Percentiles rank a stretch among this genome's conserved stretches.
These are phyloP conservation scores for Eupsilia transversa DNA, from an alignment of 2,888 invertebrate genomes.

Conservation along the genomic window DNA sequence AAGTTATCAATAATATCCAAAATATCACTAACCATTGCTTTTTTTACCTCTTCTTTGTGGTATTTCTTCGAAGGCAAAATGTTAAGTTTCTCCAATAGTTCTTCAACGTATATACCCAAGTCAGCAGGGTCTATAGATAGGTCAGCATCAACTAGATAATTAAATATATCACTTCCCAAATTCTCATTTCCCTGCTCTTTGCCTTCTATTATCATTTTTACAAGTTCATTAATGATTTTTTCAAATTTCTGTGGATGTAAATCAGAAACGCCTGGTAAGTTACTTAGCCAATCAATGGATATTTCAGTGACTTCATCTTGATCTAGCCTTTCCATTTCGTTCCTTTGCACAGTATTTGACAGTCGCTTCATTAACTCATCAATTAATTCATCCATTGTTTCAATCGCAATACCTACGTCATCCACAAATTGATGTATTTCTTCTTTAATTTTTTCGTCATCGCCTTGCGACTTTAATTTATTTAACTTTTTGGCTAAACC, in stretches of 20 bases:
- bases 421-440: slow-evolving; percentile 39
- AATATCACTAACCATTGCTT: slow-evolving; percentile 15
- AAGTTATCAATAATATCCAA: slow-evolving; percentile 14
- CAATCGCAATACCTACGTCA: slow-evolving; percentile 21
- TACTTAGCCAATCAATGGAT: slow-evolving; percentile 65
- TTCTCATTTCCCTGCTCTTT: slow-evolving; percentile 18
- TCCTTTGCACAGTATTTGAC: slow-evolving; percentile 21
- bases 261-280: slow-evolving; percentile 37
- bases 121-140: slow-evolving; percentile 17
- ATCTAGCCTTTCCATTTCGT: slow-evolving; percentile 25
- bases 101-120: slow-evolving; percentile 32
- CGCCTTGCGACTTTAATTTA: slow-evolving; percentile 48
- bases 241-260: slow-evolving; percentile 26
- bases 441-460: slow-evolving; percentile 42
- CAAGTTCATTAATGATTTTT: slow-evolving; percentile 33
- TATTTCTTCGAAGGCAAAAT: slow-evolving; percentile 12
- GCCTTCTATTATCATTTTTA: slow-evolving; percentile 21
- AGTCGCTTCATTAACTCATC: slow-evolving; percentile 46
- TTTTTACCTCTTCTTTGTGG: slow-evolving; percentile 15
- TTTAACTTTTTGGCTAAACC: slow-evolving; percentile 62
- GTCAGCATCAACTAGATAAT: slow-evolving; percentile 18
- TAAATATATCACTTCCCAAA: slow-evolving; percentile 35
- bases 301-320: slow-evolving; percentile 57
- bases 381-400: slow-evolving; percentile 34
- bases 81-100: slow-evolving; percentile 37